Evolutionary conservation across 2,113 vertebrate genomes (phyloP).

Genomic region (Psammodynastes pulverulentus): DNA sequence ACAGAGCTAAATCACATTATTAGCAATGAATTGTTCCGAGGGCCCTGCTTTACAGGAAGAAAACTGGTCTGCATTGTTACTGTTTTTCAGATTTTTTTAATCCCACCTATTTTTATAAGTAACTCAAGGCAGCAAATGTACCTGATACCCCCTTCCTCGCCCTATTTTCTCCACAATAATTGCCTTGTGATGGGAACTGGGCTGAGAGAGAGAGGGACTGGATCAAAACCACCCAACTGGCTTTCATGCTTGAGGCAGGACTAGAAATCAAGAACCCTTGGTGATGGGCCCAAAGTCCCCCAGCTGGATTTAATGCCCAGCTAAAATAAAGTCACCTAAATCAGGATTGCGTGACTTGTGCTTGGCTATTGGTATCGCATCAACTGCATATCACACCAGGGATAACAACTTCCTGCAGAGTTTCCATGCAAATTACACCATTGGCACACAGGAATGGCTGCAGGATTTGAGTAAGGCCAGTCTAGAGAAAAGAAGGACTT

Average conservation of each 20-base stretch:
- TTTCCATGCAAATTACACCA: neutral
- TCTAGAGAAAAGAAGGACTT: too few relatives aligned
- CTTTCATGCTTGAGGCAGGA: too few relatives aligned
- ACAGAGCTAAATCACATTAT: neutral
- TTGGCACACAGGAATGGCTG: neutral
- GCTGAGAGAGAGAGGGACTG: too few relatives aligned
- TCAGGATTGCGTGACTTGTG: neutral
- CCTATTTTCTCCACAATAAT: too few relatives aligned
- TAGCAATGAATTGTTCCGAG: neutral
- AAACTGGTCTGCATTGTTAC: neutral
- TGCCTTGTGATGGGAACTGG: too few relatives aligned
- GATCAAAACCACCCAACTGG: too few relatives aligned
- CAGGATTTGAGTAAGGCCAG: too few relatives aligned
- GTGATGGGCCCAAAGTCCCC: too few relatives aligned
- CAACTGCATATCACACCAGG: neutral
- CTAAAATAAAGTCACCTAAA: neutral
- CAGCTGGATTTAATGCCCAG: neutral
- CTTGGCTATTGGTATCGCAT: neutral
- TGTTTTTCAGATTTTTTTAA: neutral
- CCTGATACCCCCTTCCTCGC: neutral
- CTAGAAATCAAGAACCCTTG: too few relatives aligned
- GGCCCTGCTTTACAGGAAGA: neutral
- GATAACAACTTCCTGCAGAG: neutral
- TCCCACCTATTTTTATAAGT: neutral
- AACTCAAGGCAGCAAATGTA: neutral